A percentile compares a stretch with the other conserved stretches of the same genome.
These are phyloP conservation scores for Micromussa lordhowensis DNA, from an alignment of 92 coral and sea anemone species.

Conservation along the genomic window DNA sequence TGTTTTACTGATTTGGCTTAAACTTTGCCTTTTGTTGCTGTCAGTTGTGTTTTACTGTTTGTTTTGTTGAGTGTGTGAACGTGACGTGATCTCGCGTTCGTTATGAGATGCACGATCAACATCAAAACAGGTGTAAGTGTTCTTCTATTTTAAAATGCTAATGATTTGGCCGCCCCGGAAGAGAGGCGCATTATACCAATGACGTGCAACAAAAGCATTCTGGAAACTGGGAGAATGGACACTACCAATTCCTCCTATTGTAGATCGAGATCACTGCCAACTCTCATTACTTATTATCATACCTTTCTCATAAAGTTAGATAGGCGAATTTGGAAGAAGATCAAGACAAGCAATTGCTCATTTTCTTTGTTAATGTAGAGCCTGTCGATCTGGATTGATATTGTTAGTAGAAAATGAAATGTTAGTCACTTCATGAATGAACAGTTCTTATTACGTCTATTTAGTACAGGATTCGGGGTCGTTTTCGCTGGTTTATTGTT, in stretches of 20 bases:
- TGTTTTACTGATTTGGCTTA: not conserved
- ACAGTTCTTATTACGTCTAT: not conserved
- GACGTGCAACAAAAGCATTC: not conserved
- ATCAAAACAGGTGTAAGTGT: not conserved
- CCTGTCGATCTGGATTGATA: not conserved
- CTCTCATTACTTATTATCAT: not conserved
- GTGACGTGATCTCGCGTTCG: not conserved
- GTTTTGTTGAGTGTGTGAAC: not conserved
- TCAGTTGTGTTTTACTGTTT: not conserved
- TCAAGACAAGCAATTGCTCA: too few species aligned
- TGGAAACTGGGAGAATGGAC: not conserved
- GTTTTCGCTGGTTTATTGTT: not conserved
- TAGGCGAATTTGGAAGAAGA: not conserved
- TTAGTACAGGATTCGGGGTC: not conserved
- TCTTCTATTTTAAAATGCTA: not conserved
- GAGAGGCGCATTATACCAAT: not conserved
- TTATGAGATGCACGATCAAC: not conserved
- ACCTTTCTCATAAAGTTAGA: not conserved
- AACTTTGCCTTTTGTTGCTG: not conserved
- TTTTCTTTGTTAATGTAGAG: too few species aligned
- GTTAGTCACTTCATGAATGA: not conserved
- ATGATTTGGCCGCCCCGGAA: not conserved
- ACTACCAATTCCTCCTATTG: not conserved
- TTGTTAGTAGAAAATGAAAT: not conserved
- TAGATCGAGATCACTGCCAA: not conserved